Base-by-base conservation (phyloP, 2,888 invertebrate genomes). In the Endotricha flammealis region DNA sequence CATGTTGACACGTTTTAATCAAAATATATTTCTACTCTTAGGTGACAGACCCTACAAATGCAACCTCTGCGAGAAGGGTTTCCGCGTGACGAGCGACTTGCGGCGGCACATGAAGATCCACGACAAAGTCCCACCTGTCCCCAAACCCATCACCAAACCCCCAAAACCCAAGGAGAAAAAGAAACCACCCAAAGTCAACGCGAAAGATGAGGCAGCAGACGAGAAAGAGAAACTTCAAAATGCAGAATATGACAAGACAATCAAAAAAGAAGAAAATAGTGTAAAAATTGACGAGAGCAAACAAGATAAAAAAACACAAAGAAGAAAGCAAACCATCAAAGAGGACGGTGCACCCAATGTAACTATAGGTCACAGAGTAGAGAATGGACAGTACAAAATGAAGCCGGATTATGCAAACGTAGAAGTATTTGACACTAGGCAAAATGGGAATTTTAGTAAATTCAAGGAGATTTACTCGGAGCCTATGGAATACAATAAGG, bases 51-150 rank as follows among this genome's bases (percentile, higher is more conserved):
- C 95, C 0, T 91, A 94, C 72, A 88, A 90, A 4, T 95, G 95
- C 56, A 76, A 87, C 1, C 85, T 92, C 0, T 96, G 96, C 65
- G 91, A 90, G 0, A 96, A 95, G 64, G 90, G 91, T 13, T 96
- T 96, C 80, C 89, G 96, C 3, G 93, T 94, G 0, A 89, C 92
- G 2, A 94, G 94, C 9, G 96, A 96, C 67, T 90, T 96, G 83
- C 92, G 94, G 36, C 88, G 96, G 0, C 96, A 96, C 64, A 82
- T 90, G 65, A 90, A 90, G 32, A 92, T 92, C 0, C 96, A 96
- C 70, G 76, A 78, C 29, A 79, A 77, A 35, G 44, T 66, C 6
- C 64, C n/a, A n/a, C n/a, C n/a, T n/a, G n/a, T n/a, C n/a, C n/a
- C n/a, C n/a, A n/a, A n/a, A n/a, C n/a, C n/a, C n/a, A n/a, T n/a